Base-by-base conservation (phyloP, 2,888 invertebrate genomes). In the Frankliniella intonsa region DNA sequence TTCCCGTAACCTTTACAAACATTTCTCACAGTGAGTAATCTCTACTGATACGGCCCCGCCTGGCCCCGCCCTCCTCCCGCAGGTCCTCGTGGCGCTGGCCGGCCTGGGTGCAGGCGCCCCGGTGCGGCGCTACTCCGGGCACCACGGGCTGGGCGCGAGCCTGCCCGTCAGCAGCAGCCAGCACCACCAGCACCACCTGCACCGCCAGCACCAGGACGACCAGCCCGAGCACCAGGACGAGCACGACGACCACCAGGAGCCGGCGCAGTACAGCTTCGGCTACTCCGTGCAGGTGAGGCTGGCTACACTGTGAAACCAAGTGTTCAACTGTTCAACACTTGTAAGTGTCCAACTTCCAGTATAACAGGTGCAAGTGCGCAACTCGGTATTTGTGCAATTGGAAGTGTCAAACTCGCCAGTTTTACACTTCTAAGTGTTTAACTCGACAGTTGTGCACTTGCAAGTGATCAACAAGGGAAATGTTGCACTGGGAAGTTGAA, bases 231-330 rank as follows among this genome's bases (percentile, higher is more conserved):
- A 76, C 69, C 22, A 76, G 25, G 22, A 76, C 25, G 69, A 62
- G 62, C 62, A 25, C 22, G 22, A 11, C 69, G 22, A 11, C 22
- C n/a, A 22, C 69, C 22, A 25, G 25, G 69, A 76, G 22, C 69
- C 69, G 25, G 69, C 69, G 22, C 69, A 76, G 69, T 76, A 76
- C 69, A 76, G 69, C 69, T 76, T 76, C 69, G 69, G 69, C 69
- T 76, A 76, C 69, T 76, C 69, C 22, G 69, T 76, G 69, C 69
- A 76, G 69, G 69, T 76, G 25, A n/a, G 12, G 1, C 12, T 11
- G 69, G 25, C 69, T n/a, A n/a, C n/a, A n/a, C n/a, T n/a, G n/a
- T n/a, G n/a, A n/a, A n/a, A n/a, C n/a, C n/a, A n/a, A n/a, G n/a
- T n/a, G n/a, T n/a, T n/a, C n/a, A n/a, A n/a, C n/a, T n/a, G n/a